These are phyloP conservation scores for Ooceraea biroi DNA, from an alignment of 1,140 invertebrate genomes.

Conservation along the genomic window DNA sequence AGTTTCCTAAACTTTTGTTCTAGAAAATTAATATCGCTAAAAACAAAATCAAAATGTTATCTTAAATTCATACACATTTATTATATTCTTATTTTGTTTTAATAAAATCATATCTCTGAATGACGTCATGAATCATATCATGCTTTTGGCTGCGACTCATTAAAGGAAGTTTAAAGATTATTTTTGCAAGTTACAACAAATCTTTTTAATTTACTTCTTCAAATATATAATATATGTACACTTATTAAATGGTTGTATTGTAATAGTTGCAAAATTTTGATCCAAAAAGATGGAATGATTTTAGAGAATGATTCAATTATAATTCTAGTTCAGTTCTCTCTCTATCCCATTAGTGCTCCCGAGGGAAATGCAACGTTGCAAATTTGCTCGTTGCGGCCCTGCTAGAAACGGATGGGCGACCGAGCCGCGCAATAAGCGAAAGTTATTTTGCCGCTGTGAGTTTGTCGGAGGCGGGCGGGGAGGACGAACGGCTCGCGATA, in stretches of 20 bases:
- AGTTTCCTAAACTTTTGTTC: slow-evolving; percentile 15
- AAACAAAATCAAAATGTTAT: neutral
- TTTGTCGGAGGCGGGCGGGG: slow-evolving; percentile 12
- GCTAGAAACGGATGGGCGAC: slow-evolving; percentile 48
- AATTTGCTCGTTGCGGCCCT: slow-evolving; percentile 27
- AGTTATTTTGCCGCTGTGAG: slow-evolving; percentile 63
- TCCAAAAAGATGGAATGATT: too few relatives aligned
- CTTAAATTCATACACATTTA: neutral
- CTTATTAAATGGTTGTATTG: too few relatives aligned
- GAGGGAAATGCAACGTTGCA: slow-evolving; percentile 11
- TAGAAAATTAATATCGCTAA: neutral
- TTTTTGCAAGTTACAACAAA: neutral
- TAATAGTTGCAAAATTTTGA: too few relatives aligned
- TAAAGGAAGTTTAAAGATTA: too few relatives aligned
- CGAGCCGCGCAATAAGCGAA: slow-evolving; percentile 62
- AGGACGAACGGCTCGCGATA: slow-evolving; percentile 73
- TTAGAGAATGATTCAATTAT: neutral
- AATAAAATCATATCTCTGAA: too few relatives aligned
- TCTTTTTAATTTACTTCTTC: slow-evolving; percentile 6
- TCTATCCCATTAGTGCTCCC: neutral
- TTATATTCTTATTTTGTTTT: neutral
- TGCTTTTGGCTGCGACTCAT: too few relatives aligned
- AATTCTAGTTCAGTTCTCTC: neutral
- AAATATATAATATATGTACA: neutral
- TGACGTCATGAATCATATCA: too few relatives aligned